Evolutionary conservation across 2,888 invertebrate genomes (phyloP).

Genomic region (Campaea margaritaria): DNA sequence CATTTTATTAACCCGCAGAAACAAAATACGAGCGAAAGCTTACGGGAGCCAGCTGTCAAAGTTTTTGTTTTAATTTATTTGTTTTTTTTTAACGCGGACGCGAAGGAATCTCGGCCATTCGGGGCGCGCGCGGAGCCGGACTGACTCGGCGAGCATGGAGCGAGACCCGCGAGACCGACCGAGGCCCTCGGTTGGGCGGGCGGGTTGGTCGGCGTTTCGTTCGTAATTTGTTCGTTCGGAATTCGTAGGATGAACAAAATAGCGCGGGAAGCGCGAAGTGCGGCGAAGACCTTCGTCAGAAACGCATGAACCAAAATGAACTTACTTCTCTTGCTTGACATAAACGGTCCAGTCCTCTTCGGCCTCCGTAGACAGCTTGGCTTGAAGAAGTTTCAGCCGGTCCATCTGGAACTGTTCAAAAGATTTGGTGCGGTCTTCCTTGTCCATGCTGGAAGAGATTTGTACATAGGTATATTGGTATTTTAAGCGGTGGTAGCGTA

Average conservation of each 20-base stretch:
- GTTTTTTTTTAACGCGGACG: conserved; percentile 42
- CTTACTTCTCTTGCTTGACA: conserved; percentile 74
- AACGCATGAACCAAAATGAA: conserved; percentile 42
- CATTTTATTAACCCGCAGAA: conserved; percentile 34
- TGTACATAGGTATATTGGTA: too few relatives aligned
- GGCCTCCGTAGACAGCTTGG: conserved; percentile 66
- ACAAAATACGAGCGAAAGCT: conserved; percentile 20
- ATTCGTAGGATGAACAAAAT: too few relatives aligned
- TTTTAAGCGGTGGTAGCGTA: too few relatives aligned
- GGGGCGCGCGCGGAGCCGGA: conserved; percentile 73
- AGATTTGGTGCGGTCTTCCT: conserved; percentile 70
- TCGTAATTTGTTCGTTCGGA: too few relatives aligned
- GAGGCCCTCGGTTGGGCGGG: too few relatives aligned
- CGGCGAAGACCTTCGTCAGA: too few relatives aligned
- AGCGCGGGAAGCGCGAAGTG: too few relatives aligned
- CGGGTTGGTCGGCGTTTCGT: too few relatives aligned
- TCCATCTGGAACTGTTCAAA: conserved; percentile 74
- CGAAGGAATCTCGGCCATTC: conserved; percentile 62
- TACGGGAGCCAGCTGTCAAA: conserved; percentile 7
- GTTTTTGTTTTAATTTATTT: conserved; percentile 2
- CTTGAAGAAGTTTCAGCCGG: conserved; percentile 69
- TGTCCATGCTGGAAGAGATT: conserved; percentile 62
- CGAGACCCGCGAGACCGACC: too few relatives aligned
- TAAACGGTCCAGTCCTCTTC: conserved; percentile 67
- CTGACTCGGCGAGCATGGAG: conserved; percentile 52